phyloP scores from a whole-genome alignment of 2,888 invertebrate species.

The Nebria brevicollis region DNA sequence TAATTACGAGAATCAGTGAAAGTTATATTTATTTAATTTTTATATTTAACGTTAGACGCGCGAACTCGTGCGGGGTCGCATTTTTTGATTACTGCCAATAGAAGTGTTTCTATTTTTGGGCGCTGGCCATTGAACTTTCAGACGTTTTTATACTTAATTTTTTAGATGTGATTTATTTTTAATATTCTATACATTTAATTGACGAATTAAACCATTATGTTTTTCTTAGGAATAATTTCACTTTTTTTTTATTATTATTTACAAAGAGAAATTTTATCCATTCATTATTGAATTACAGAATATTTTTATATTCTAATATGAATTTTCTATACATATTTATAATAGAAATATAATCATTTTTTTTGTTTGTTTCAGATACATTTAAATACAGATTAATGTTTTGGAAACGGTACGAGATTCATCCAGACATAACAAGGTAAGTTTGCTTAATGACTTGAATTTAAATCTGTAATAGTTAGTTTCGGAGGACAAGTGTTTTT shows the following conservation, averaged over 20 bases:
- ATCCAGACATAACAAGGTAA: slow-evolving; percentile 76
- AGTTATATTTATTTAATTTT: neutral
- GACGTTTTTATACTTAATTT: neutral
- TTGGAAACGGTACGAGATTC: slow-evolving; percentile 73
- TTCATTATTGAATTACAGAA: neutral
- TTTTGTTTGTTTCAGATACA: slow-evolving; percentile 59
- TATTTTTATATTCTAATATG: neutral
- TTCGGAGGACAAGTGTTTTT: neutral
- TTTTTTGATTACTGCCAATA: neutral
- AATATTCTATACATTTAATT: neutral
- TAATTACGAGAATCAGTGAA: neutral
- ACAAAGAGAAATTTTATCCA: neutral
- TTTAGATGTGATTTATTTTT: neutral
- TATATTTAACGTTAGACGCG: neutral
- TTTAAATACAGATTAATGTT: slow-evolving; percentile 62
- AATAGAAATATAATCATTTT: neutral
- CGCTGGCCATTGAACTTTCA: neutral
- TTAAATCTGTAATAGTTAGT: neutral
- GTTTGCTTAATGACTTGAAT: slow-evolving; percentile 18
- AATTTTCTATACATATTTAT: neutral
- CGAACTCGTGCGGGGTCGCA: neutral
- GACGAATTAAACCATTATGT: neutral
- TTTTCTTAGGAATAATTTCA: neutral
- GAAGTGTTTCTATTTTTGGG: neutral
- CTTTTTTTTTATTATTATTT: slow-evolving; percentile 10